Evolutionary conservation across 2,888 invertebrate species (phyloP).

Genomic region (Cantharis flavilabris): DNA sequence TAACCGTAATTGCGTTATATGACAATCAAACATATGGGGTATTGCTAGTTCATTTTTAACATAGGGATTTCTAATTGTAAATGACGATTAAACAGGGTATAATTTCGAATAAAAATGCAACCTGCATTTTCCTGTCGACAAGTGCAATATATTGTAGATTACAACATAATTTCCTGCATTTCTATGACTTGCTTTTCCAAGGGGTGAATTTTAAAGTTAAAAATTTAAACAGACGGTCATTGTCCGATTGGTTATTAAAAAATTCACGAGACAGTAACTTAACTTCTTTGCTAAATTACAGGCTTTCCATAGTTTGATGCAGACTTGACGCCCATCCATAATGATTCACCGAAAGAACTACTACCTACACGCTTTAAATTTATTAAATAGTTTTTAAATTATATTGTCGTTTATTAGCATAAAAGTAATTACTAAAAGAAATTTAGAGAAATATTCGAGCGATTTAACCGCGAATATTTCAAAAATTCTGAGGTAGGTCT

Average conservation of each 20-base stretch:
- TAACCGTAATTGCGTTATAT: too few species aligned
- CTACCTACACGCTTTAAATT: slow-evolving; percentile 11
- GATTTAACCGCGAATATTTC: slow-evolving; percentile 38
- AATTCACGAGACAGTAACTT: slow-evolving; percentile 14
- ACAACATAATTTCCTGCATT: too few species aligned
- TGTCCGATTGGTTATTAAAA: slow-evolving; percentile 12
- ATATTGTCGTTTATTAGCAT: not conserved
- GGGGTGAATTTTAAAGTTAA: slow-evolving; percentile 3
- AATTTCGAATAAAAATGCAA: too few species aligned
- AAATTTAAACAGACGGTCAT: slow-evolving; percentile 5
- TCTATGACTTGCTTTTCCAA: not conserved
- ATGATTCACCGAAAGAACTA: slow-evolving; percentile 8
- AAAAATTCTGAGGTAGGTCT: slow-evolving; percentile 44
- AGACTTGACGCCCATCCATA: slow-evolving; percentile 16
- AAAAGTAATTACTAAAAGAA: not conserved
- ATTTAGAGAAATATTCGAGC: slow-evolving; percentile 33
- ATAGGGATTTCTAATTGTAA: too few species aligned
- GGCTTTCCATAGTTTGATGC: slow-evolving; percentile 14
- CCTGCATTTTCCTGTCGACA: too few species aligned
- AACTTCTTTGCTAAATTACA: slow-evolving; percentile 15
- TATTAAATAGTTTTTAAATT: not conserved
- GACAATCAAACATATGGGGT: too few species aligned
- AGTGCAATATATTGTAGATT: too few species aligned
- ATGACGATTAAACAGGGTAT: too few species aligned
- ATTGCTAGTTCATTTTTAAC: too few species aligned